Base-by-base conservation (phyloP, 2,113 vertebrate species). In the Castor canadensis region DNA sequence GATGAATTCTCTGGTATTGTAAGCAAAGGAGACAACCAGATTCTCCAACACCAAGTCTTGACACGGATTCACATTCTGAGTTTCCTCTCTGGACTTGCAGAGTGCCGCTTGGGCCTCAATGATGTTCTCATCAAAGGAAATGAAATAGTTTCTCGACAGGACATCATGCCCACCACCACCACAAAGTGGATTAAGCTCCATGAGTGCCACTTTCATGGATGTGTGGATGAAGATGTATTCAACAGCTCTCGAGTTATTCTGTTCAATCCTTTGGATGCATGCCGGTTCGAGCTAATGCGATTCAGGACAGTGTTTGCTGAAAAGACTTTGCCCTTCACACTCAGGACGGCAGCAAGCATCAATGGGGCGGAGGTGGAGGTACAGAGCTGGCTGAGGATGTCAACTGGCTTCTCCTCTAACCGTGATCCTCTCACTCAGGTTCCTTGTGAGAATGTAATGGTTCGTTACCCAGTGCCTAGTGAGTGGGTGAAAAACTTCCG, bases 381-480 rank as follows among this genome's bases (percentile, higher is more conserved):
- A n/a, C 99, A 99, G 98, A 99, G 99, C 94, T 99, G 99, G 99
- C 97, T 99, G 86, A 97, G 99, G 95, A 99, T 99, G 99, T 99
- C 99, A 6, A 83, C 98, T 0, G 99, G 99, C 8, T 99, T 99
- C 98, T 99, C 98, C 28, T 99, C 99, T 43, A 99, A 99, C 96
- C 97, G 98, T 5, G 99, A 99, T 92, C 98, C 98, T 62, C 98
- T 99, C 92, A 98, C 98, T 71, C 98, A 99, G 97, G 98, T 99
- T 11, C 99, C 99, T 30, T 99, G 99, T 96, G 99, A 99, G 97
- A 99, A 99, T 1, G 98, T 99, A 82, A 99, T 98, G 98, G 97
- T 99, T 28, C 98, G 99, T 30, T 99, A 99, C 95, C 99, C 99
- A 0, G 98, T 99, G 93, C 99, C 99, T 40, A 98, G 97, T 0